Evolutionary conservation across 2,888 invertebrate species (phyloP), one percentile per base, ranked within the genome.

Genomic region (Drosophila neoperkinsi): DNA sequence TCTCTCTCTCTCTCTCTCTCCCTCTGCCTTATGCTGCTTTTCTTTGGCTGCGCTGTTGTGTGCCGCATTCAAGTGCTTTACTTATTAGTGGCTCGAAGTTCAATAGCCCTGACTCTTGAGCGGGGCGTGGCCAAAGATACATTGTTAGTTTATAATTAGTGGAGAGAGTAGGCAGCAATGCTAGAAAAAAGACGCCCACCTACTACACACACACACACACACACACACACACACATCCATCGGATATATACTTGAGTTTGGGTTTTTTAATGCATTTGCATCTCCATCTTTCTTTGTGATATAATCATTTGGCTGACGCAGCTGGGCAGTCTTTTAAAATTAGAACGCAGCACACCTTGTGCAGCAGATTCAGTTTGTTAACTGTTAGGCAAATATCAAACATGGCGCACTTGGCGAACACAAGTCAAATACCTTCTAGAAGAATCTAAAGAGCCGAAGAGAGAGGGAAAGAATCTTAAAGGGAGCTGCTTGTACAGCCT

Each of bases 1-100:
- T 55, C 72, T 30, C 41, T 5, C 43, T 18, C 38, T 13, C 58
- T n/a, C 74, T 59, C 28, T 3, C 30, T 33, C 64, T 77, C 73
- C 67, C n/a, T 33, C 62, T 16, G 11, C 21, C 21, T 13, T 25
- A 9, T 30, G 53, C 59, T 74, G 71, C 74, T 63, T 88, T 88
- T 91, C 90, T 74, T 76, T 76, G 69, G 84, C 82, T 84, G 71
- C 79, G 71, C 56, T 56, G 13, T 38, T 46, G 28, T 38, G 38
- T 56, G 55, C 74, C 68, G 62, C 61, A 73, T 75, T 91, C 88
- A 90, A 90, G 90, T 90, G 91, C 86, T 91, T 91, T 91, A 84
- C 90, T 91, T 91, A 90, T 91, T 89, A 89, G 89, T 82, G 89
- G 77, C 88, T 70, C 76, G 85, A 86, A 86, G 85, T 86, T 86